These are phyloP conservation scores for Drosophila seguyi DNA, from an alignment of 1,140 invertebrate genomes.

Conservation along the genomic window DNA sequence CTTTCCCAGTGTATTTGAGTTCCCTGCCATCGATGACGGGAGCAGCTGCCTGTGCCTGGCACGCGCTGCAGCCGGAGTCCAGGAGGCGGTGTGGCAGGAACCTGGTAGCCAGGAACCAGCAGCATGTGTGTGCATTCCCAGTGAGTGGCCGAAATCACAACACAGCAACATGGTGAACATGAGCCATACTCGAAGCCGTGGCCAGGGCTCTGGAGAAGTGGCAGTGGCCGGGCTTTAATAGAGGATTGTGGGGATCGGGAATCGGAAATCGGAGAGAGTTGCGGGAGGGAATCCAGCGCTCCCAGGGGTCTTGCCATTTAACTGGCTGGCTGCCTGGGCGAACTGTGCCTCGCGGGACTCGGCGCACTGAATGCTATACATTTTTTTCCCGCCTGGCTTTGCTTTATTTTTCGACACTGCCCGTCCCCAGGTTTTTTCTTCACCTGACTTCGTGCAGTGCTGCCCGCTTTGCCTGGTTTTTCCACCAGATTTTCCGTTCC, in stretches of 20 bases:
- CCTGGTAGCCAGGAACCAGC: conserved; percentile 21
- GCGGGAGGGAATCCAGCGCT: conserved; percentile 6
- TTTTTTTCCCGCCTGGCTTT: conserved; percentile 37
- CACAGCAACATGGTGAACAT: conserved; percentile 34
- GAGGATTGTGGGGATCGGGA: conserved; percentile 35
- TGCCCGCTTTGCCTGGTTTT: background rate
- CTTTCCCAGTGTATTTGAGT: conserved; percentile 18
- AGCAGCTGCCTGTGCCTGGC: conserved; percentile 59
- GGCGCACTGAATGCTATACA: conserved; percentile 66
- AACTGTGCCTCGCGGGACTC: conserved; percentile 14
- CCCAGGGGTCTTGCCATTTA: conserved; percentile 70
- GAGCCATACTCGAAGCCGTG: conserved; percentile 20
- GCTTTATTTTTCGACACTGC: conserved; percentile 65
- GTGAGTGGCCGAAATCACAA: conserved; percentile 63
- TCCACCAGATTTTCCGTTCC: background rate
- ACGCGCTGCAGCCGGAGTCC: conserved; percentile 39
- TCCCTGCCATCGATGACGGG: conserved; percentile 43
- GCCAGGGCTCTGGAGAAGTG: conserved; percentile 5
- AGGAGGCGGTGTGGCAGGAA: background rate
- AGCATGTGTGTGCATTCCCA: conserved; percentile 44
- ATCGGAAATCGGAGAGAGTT: background rate
- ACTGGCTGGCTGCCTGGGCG: conserved; percentile 55
- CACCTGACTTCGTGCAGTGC: conserved; percentile 50
- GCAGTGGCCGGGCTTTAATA: conserved; percentile 26
- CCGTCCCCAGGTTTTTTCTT: conserved; percentile 68